Percentiles rank a stretch among this genome's conserved stretches.
phyloP scores from a whole-genome alignment of 1,140 invertebrate genomes.

The Plectus sambesii region DNA sequence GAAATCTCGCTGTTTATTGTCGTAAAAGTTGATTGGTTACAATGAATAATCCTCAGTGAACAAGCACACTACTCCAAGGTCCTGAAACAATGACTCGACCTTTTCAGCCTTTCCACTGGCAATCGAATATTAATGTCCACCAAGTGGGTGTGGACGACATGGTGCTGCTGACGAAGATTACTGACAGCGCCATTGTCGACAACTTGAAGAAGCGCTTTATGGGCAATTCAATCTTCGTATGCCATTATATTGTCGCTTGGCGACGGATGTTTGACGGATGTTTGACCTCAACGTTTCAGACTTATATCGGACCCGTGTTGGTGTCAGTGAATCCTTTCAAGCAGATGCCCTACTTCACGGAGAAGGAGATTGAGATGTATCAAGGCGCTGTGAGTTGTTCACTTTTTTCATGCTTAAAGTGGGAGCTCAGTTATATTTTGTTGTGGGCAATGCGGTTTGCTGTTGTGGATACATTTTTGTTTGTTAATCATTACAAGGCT shows the following conservation, averaged over 20 bases:
- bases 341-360: conserved; percentile 61
- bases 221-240: conserved; percentile 66
- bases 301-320: conserved; percentile 67
- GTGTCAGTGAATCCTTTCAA: conserved; percentile 70
- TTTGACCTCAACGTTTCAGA: conserved; percentile 49
- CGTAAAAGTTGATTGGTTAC: too few species aligned
- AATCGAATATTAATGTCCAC: conserved; percentile 61
- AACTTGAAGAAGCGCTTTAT: conserved; percentile 63
- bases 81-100: too few species aligned
- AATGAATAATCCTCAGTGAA: too few species aligned
- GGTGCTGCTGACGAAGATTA: conserved; percentile 63
- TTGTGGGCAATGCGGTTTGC: conserved; percentile 5
- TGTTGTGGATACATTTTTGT: too few species aligned
- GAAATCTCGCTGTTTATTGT: too few species aligned
- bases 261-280: too few species aligned
- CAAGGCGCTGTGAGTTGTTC: conserved; percentile 62
- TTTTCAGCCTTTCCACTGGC: conserved; percentile 65
- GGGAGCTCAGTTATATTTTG: conserved; percentile 12
- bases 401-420: background rate
- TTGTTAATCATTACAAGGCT: too few species aligned
- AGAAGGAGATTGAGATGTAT: conserved; percentile 61
- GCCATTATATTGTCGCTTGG: background rate
- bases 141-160: conserved; percentile 66
- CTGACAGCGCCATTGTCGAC: conserved; percentile 61
- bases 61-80: too few species aligned